A percentile compares a stretch with the other conserved stretches of the same genome.
These are phyloP conservation scores for Gallinago media DNA, from an alignment of 2,113 vertebrate genomes.

Conservation along the genomic window DNA sequence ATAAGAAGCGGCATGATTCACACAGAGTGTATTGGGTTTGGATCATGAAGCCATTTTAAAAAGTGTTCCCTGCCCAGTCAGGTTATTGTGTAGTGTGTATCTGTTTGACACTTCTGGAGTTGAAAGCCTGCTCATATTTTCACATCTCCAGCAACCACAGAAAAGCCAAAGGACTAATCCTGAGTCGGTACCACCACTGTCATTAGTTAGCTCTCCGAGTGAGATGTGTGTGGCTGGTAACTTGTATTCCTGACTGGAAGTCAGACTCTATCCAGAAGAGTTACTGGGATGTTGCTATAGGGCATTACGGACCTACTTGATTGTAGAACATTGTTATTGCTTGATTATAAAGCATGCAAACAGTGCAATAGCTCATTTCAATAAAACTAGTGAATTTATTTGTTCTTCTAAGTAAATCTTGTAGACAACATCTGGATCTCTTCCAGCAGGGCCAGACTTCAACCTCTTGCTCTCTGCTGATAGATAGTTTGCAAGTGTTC, in stretches of 20 bases:
- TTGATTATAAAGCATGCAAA: not conserved
- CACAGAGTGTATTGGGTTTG: rapidly evolving
- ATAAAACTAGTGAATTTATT: not conserved
- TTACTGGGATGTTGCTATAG: not conserved
- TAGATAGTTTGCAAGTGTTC: not conserved
- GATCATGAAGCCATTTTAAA: not conserved
- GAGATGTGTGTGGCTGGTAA: not conserved
- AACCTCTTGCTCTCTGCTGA: not conserved
- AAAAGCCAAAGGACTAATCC: not conserved
- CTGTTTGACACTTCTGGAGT: not conserved
- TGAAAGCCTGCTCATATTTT: not conserved
- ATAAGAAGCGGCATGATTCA: not conserved
- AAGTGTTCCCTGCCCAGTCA: not conserved
- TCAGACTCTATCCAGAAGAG: not conserved
- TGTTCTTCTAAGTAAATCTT: not conserved
- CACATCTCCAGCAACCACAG: not conserved
- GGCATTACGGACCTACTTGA: not conserved
- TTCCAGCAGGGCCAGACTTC: not conserved
- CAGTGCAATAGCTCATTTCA: not conserved
- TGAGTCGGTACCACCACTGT: rapidly evolving
- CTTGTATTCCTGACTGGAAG: not conserved
- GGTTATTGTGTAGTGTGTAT: not conserved
- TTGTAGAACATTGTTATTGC: not conserved
- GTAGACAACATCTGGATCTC: not conserved
- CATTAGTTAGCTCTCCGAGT: not conserved